A percentile compares a stretch with the other conserved stretches of the same genome.
Conservation (phyloP, 1,140 invertebrate species). For the Drosophila mojavensis region DNA sequence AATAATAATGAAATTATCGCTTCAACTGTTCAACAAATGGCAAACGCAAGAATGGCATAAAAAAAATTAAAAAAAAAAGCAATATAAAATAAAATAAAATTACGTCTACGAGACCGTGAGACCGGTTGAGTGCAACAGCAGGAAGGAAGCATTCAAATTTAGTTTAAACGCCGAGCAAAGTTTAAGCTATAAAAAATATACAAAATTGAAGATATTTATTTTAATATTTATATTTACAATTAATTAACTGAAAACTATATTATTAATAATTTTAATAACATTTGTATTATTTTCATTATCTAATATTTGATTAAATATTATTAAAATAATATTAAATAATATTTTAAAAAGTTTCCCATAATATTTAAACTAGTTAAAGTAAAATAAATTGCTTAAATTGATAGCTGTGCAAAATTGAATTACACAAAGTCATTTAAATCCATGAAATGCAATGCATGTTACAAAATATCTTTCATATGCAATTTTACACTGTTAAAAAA, state of each 20-base stretch:
- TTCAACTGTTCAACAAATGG: conserved; percentile 15
- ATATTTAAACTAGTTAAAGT: too few species aligned
- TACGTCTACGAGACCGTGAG: conserved; percentile 47
- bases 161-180: background rate
- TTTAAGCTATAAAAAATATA: background rate
- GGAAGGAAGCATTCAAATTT: conserved; percentile 43
- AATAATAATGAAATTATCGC: conserved; percentile 44
- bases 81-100: conserved; percentile 8
- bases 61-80: background rate
- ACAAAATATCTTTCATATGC: background rate
- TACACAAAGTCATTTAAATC: background rate
- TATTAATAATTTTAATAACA: too few species aligned
- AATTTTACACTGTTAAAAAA: background rate
- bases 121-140: conserved; percentile 41
- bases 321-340: too few species aligned
- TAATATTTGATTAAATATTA: too few species aligned
- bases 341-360: too few species aligned
- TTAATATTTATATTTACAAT: too few species aligned
- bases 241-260: too few species aligned
- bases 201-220: background rate
- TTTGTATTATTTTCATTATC: too few species aligned
- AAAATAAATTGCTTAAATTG: too few species aligned
- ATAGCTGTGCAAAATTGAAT: background rate
- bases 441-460: background rate
- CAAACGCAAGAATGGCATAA: conserved; percentile 28